These are phyloP conservation scores for Meandrusa payeni DNA, from an alignment of 2,888 invertebrate genomes.

Conservation along the genomic window DNA sequence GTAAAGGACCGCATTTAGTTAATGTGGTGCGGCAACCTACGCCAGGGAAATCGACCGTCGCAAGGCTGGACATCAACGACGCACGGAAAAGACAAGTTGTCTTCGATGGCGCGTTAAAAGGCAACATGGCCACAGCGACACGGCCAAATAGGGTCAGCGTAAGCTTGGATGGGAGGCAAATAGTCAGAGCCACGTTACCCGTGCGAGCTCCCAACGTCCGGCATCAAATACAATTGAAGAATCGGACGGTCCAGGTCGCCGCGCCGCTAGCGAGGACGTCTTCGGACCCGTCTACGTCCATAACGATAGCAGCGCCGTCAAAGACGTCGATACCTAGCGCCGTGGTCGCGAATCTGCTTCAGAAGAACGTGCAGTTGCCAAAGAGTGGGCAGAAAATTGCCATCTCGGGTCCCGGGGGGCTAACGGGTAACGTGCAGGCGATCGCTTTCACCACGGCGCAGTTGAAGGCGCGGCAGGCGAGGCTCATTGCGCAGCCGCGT, in stretches of 20 bases:
- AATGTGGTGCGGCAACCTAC: conserved; percentile 65
- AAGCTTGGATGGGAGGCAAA: conserved; percentile 53
- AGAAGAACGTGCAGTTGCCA: conserved; percentile 52
- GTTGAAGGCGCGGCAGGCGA: conserved; percentile 52
- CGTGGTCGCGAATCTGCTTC: conserved; percentile 53
- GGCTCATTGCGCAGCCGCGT: conserved; percentile 48
- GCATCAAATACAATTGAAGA: conserved; percentile 59
- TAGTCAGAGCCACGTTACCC: conserved; percentile 46
- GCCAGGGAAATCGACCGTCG: conserved; percentile 49
- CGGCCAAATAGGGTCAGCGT: conserved; percentile 47
- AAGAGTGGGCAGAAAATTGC: conserved; percentile 55
- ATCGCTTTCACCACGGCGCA: conserved; percentile 59
- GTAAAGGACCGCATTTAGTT: conserved; percentile 64
- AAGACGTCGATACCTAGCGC: conserved; percentile 50
- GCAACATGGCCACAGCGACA: conserved; percentile 35
- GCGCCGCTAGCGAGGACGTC: conserved; percentile 32
- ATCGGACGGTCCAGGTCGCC: conserved; percentile 45
- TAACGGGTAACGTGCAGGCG: conserved; percentile 57
- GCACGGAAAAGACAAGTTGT: conserved; percentile 50
- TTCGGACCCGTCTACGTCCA: conserved; percentile 40
- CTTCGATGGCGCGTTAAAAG: conserved; percentile 41
- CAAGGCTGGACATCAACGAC: conserved; percentile 47
- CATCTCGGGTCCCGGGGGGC: conserved; percentile 46
- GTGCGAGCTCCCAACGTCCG: conserved; percentile 43
- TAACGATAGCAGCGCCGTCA: conserved; percentile 42